Conservation (phyloP, 2,797 vertebrate species). For the Novumbra hubbsi region DNA sequence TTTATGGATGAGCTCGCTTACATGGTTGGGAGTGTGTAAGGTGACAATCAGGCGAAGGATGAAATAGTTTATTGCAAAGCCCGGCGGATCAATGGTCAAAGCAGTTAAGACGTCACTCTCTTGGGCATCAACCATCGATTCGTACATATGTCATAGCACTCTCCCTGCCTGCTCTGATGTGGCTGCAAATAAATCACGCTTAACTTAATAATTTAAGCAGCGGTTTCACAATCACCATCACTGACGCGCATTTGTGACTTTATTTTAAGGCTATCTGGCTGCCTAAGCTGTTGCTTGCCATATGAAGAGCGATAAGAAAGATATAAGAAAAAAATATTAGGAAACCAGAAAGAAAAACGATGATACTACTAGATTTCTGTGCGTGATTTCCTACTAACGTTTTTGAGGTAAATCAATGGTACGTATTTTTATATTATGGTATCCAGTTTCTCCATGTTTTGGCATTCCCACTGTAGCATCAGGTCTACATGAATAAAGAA, state of each 20-base stretch:
- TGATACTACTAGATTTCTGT: slow-evolving; percentile 17
- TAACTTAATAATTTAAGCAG: not conserved
- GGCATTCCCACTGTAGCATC: too few species aligned
- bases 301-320: not conserved
- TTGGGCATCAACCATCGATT: slow-evolving; percentile 10
- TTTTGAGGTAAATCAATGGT: slow-evolving; percentile 9
- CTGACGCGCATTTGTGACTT: not conserved
- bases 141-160: not conserved
- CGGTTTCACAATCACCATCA: not conserved
- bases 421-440: too few species aligned
- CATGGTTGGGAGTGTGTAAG: not conserved
- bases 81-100: slow-evolving; percentile 22
- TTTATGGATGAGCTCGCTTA: not conserved
- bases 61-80: slow-evolving; percentile 19
- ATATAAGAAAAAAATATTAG: not conserved
- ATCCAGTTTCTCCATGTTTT: too few species aligned
- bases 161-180: not conserved
- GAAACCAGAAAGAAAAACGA: not conserved
- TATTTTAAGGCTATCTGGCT: not conserved
- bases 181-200: not conserved
- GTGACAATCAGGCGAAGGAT: not conserved
- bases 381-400: not conserved
- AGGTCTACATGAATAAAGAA: too few species aligned
- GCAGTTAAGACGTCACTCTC: slow-evolving; percentile 6
- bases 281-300: not conserved